Evolutionary conservation across 2,888 invertebrate species (phyloP).

Genomic region (Conops quadrifasciatus): DNA sequence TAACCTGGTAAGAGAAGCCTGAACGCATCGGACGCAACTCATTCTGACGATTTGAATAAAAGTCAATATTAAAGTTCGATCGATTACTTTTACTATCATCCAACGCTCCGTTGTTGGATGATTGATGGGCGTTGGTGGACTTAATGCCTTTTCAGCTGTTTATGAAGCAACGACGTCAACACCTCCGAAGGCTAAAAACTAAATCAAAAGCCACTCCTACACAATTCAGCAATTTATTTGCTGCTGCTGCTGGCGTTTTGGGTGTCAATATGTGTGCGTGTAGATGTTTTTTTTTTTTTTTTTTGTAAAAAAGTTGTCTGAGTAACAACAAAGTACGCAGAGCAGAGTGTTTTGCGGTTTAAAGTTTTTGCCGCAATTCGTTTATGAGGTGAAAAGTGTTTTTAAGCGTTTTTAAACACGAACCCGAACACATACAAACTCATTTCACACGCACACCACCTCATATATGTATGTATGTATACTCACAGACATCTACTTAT

Average conservation of each 20-base stretch:
- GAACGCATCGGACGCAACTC: too few species aligned
- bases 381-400: conserved; percentile 47
- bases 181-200: neutral
- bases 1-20: too few species aligned
- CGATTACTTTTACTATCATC: too few species aligned
- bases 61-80: too few species aligned
- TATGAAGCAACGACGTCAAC: conserved; percentile 2
- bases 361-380: conserved; percentile 33
- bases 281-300: conserved; percentile 12
- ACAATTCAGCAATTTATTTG: neutral
- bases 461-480: neutral
- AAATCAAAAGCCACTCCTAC: conserved; percentile 20
- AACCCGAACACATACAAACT: conserved; percentile 22
- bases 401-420: conserved; percentile 46
- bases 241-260: conserved; percentile 26
- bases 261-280: conserved; percentile 8
- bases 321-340: conserved; percentile 1
- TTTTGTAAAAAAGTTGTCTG: conserved; percentile 34
- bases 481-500: neutral
- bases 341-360: conserved; percentile 23
- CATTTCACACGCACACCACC: neutral
- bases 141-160: conserved; percentile 25
- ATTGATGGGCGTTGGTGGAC: conserved; percentile 5
- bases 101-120: neutral
- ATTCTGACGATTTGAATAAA: too few species aligned